phyloP scores from a whole-genome alignment of 1,140 invertebrate genomes.

The Lineus longissimus region DNA sequence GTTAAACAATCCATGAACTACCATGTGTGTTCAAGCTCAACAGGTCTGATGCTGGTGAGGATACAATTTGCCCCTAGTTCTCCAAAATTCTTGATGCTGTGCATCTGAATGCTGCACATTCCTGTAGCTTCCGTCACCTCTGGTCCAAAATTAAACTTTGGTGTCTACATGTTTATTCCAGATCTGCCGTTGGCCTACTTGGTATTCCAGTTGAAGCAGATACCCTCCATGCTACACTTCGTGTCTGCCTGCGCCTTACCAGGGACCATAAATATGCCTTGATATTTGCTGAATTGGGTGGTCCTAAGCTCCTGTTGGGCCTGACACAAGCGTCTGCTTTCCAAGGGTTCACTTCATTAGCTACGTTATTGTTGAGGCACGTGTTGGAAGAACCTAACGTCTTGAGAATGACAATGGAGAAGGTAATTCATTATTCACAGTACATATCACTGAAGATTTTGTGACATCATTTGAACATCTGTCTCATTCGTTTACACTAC shows the following conservation, averaged over 20 bases:
- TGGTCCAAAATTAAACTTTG: too few relatives aligned
- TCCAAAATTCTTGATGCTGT: too few relatives aligned
- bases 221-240: conserved; percentile 73
- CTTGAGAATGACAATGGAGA: conserved; percentile 77
- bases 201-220: conserved; percentile 70
- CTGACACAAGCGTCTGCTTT: conserved; percentile 71
- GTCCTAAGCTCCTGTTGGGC: conserved; percentile 68
- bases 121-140: too few relatives aligned
- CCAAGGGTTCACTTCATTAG: conserved; percentile 72
- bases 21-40: not conserved
- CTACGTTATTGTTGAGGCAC: conserved; percentile 78
- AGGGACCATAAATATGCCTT: conserved; percentile 72
- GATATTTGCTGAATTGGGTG: conserved; percentile 71
- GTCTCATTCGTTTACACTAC: too few relatives aligned
- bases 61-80: too few relatives aligned
- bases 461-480: too few relatives aligned
- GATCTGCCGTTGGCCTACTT: conserved; percentile 70
- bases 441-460: too few relatives aligned
- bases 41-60: too few relatives aligned
- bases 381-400: conserved; percentile 75
- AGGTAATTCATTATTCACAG: conserved; percentile 48
- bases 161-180: conserved; percentile 21
- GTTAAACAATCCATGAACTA: not conserved
- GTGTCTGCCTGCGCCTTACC: conserved; percentile 73
- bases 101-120: too few relatives aligned